These are phyloP conservation scores for Callimorpha dominula DNA, from an alignment of 2,888 invertebrate genomes.

Conservation along the genomic window DNA sequence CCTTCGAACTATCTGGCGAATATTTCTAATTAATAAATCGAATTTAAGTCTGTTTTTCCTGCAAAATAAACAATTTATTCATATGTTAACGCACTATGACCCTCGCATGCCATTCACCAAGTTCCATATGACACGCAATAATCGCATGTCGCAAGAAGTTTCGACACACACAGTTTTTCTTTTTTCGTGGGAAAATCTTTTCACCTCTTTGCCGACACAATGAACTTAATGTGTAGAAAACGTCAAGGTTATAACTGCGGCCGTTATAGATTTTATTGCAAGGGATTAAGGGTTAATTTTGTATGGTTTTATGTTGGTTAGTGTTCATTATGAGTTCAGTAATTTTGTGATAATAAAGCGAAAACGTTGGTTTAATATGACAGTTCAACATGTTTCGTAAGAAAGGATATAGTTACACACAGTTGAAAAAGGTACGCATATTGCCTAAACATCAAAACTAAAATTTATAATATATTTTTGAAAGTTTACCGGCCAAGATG, in stretches of 20 bases:
- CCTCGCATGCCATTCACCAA: constrained; percentile 55
- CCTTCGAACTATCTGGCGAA: neutral
- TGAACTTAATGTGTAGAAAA: constrained; percentile 60
- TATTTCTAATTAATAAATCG: no score
- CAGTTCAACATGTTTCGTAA: constrained; percentile 11
- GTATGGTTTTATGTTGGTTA: neutral
- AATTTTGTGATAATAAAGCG: constrained; percentile 44
- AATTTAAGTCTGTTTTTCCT: constrained; percentile 21
- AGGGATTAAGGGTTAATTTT: constrained; percentile 24
- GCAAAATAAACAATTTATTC: constrained; percentile 32
- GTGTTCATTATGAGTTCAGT: constrained; percentile 30
- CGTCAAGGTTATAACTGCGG: constrained; percentile 47
- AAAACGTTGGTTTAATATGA: constrained; percentile 36
- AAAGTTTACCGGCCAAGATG: no score
- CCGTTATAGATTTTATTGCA: constrained; percentile 27
- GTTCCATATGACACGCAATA: constrained; percentile 64
- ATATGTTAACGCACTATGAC: constrained; percentile 53
- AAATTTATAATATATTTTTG: no score
- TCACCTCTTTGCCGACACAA: constrained; percentile 74
- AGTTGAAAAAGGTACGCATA: neutral
- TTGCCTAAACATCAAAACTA: neutral
- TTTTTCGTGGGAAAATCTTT: constrained; percentile 85
- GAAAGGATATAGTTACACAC: neutral
- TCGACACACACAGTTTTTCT: constrained; percentile 77
- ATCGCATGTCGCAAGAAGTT: constrained; percentile 70